Evolutionary conservation across 2,888 invertebrate species (phyloP), one percentile per base, ranked within the genome.

Genomic region (Cactoblastis cactorum): DNA sequence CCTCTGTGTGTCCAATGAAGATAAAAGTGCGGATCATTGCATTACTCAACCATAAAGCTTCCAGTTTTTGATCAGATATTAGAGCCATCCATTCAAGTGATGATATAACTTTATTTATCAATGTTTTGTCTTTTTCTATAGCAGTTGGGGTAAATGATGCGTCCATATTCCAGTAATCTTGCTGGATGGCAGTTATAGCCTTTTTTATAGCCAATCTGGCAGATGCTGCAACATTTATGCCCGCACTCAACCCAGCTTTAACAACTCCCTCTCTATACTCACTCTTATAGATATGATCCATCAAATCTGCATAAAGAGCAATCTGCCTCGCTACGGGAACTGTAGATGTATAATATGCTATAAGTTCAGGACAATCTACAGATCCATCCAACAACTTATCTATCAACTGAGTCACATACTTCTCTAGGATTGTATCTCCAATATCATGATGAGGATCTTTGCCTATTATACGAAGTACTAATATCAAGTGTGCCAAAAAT

Each of bases 41-140:
- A 90, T 98, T 98, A n/a, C 95, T 93, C 71, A 98, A 94, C 91
- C 94, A 93, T 17, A 98, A 74, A 8, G 96, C 94, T 80, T 97
- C 97, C 34, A 93, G 91, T 37, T 94, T 83, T 78, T 97, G 97
- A 45, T 92, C 90, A 11, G 92, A 91, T 68, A 96, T 93, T 65
- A 96, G 94, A 18, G 94, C 91, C 6, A 98, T 81, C 97, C 97
- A 98, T 74, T 98, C 97, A 1, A 98, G 84, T 0, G 96, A 88
- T 52, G 78, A 73, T 60, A 90, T 82, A 1, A 83, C 86, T 73
- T 81, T 87, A 34, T 60, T 69, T 15, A 88, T 75, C 56, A 89
- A 67, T 14, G 73, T 74, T 65, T 88, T 89, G 51, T 89, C 86
- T 54, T 87, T 88, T 64, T 88, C 88, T 43, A 80, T 91, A 75